Conservation (phyloP, 2,113 vertebrate genomes). For the Microcebus ravelobensis region DNA sequence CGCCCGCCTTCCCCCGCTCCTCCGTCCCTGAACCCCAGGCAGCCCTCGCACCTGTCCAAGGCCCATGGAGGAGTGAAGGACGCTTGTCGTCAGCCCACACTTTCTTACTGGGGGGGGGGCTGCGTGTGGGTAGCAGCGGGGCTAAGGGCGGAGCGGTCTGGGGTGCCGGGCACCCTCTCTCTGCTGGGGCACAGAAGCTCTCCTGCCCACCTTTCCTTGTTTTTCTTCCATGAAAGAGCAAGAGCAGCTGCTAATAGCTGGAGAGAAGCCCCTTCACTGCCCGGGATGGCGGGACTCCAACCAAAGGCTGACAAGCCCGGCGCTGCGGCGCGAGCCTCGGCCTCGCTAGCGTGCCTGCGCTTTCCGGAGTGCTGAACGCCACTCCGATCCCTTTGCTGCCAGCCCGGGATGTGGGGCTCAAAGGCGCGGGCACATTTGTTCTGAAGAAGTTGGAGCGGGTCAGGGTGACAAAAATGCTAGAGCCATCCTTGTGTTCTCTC, state of each 20-base stretch:
- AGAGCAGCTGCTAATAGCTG: not conserved
- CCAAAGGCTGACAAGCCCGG: rapidly evolving
- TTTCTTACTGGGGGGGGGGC: not conserved
- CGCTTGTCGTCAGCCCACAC: rapidly evolving
- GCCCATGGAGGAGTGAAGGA: not conserved
- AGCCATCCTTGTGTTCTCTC: rapidly evolving
- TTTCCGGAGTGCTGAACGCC: not conserved
- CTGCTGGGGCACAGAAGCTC: not conserved
- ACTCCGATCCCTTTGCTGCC: not conserved
- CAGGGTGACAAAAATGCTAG: not conserved
- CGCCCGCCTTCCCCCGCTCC: rapidly evolving
- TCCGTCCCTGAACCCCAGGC: not conserved
- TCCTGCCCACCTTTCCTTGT: not conserved
- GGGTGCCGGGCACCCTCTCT: too few relatives aligned
- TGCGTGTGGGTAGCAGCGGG: not conserved
- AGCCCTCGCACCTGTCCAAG: not conserved
- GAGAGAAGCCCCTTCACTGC: not conserved
- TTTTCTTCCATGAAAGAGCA: not conserved
- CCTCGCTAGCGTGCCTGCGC: not conserved
- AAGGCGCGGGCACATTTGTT: not conserved
- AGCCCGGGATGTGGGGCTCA: not conserved
- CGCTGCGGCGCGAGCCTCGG: rapidly evolving
- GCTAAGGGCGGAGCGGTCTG: rapidly evolving
- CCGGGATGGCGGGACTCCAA: not conserved
- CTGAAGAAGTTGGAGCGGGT: not conserved